A percentile compares a stretch with the other conserved stretches of the same genome.
These are phyloP conservation scores for Himalopsyche japonica DNA, from an alignment of 2,888 invertebrate species.

Conservation along the genomic window DNA sequence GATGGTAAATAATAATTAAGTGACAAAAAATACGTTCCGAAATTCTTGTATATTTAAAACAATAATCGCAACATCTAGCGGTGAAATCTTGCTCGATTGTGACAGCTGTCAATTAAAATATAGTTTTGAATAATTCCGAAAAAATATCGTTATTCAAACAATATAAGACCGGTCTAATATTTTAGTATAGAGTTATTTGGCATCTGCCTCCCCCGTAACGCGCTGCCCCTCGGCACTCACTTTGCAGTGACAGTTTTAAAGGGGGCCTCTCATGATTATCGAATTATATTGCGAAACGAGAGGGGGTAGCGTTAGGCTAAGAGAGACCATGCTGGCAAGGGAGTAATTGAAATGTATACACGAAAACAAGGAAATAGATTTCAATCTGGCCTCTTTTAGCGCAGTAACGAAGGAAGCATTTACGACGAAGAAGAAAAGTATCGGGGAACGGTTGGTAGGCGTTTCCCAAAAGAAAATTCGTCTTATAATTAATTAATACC, in stretches of 20 bases:
- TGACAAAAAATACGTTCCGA: too few relatives aligned
- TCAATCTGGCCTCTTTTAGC: not conserved
- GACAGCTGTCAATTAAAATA: too few relatives aligned
- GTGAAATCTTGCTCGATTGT: too few relatives aligned
- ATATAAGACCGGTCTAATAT: not conserved
- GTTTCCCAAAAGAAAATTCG: not conserved
- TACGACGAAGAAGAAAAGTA: not conserved
- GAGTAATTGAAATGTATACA: not conserved
- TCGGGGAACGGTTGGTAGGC: not conserved
- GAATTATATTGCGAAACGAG: slow-evolving; percentile 33
- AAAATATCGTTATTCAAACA: too few relatives aligned
- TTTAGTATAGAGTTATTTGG: not conserved
- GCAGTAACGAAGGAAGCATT: not conserved
- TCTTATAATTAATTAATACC: not conserved
- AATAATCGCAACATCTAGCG: too few relatives aligned
- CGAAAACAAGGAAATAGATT: not conserved
- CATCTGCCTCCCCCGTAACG: not conserved
- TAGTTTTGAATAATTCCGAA: too few relatives aligned
- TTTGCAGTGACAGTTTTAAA: slow-evolving; percentile 2
- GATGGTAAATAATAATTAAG: too few relatives aligned
- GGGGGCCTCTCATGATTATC: slow-evolving; percentile 35
- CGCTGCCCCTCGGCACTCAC: not conserved
- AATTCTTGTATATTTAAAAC: too few relatives aligned
- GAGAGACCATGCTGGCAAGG: not conserved
- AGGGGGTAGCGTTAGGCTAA: slow-evolving; percentile 10